Conservation (phyloP, 2,113 vertebrate species). For the Oryzias melastigma region DNA sequence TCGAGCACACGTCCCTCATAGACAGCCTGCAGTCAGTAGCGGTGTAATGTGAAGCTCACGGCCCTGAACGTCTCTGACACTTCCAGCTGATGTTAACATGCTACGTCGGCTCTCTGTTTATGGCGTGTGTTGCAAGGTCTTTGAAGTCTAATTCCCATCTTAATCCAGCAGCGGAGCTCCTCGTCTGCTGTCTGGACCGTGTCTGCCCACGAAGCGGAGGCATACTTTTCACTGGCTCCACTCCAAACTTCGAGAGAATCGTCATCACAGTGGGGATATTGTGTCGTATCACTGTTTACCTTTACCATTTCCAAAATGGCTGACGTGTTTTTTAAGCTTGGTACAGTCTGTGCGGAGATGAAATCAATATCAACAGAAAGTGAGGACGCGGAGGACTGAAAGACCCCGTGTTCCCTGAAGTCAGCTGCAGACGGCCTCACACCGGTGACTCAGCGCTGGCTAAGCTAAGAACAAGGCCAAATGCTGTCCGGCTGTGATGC, state of each 20-base stretch:
- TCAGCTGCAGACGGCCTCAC: constrained; percentile 63
- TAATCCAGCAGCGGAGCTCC: constrained; percentile 61
- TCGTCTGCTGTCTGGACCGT: constrained; percentile 57
- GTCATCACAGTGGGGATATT: constrained; percentile 41
- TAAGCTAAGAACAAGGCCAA: constrained; percentile 67
- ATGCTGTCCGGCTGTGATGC: constrained; percentile 44
- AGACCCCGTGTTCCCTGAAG: constrained; percentile 49
- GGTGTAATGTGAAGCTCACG: constrained; percentile 55
- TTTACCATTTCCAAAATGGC: constrained; percentile 49
- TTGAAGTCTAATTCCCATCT: constrained; percentile 69
- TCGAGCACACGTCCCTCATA: constrained; percentile 37
- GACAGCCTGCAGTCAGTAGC: constrained; percentile 52
- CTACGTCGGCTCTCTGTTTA: constrained; percentile 61
- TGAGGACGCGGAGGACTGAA: constrained; percentile 45
- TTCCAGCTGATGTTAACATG: constrained; percentile 64
- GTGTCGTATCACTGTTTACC: constrained; percentile 41
- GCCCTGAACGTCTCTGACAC: constrained; percentile 48
- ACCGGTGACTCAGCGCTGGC: constrained; percentile 63
- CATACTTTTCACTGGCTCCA: constrained; percentile 48
- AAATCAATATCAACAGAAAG: constrained; percentile 46
- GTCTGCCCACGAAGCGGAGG: constrained; percentile 17
- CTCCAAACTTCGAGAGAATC: constrained; percentile 37
- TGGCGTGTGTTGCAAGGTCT: constrained; percentile 55
- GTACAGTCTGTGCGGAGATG: constrained; percentile 30
- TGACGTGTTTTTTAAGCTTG: constrained; percentile 34